Percentiles rank a stretch among this genome's conserved stretches.
Conservation (phyloP, 2,888 invertebrate species). For the Nephrotoma guestfalica region DNA sequence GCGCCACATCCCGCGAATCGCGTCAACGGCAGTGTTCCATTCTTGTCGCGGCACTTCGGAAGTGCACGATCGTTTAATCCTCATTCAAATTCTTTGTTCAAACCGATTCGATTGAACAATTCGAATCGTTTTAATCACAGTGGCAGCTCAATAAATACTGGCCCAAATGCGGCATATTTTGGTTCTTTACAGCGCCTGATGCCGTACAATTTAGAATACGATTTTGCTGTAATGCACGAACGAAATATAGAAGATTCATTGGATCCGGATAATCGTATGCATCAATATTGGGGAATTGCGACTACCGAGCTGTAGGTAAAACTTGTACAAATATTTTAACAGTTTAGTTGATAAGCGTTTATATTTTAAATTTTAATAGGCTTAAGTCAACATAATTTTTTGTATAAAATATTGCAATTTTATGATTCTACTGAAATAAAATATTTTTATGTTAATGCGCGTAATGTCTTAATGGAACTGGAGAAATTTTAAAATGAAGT, state of each 20-base stretch:
- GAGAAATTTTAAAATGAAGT: neutral
- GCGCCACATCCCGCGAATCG: constrained; percentile 15
- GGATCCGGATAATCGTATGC: constrained; percentile 71
- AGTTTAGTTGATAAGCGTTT: neutral
- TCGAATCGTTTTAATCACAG: constrained; percentile 31
- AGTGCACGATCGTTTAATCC: constrained; percentile 68
- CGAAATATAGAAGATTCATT: constrained; percentile 54
- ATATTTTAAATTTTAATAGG: neutral
- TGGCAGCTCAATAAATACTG: constrained; percentile 40
- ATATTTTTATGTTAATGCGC: neutral
- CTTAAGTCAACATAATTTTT: neutral
- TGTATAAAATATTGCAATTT: neutral
- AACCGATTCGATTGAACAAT: constrained; percentile 39
- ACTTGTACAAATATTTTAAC: neutral
- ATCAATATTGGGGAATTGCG: constrained; percentile 83
- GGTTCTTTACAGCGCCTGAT: constrained; percentile 70
- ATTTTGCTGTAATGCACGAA: constrained; percentile 71
- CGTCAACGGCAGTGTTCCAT: constrained; percentile 28
- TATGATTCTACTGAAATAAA: neutral
- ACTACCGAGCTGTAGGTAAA: constrained; percentile 57
- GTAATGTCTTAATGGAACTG: neutral
- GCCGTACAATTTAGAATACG: constrained; percentile 73
- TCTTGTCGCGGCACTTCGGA: constrained; percentile 61
- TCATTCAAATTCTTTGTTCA: constrained; percentile 30
- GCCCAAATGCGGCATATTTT: constrained; percentile 77